Conservation (phyloP, 2,888 invertebrate genomes). For the Amblyjoppa proteus region DNA sequence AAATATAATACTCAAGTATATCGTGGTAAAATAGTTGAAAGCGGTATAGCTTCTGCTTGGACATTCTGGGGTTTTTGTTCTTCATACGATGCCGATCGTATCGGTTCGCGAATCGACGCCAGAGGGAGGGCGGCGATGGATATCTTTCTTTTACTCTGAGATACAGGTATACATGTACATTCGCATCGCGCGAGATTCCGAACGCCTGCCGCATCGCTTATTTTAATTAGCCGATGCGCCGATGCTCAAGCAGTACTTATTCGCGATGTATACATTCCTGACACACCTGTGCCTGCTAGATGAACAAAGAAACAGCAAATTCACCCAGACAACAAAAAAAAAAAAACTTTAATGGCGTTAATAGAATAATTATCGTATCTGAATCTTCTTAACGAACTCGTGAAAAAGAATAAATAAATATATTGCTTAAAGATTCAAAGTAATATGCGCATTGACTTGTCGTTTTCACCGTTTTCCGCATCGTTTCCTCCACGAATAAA, state of each 20-base stretch:
- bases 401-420: not conserved
- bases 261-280: conserved; percentile 17
- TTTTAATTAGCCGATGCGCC: conserved; percentile 49
- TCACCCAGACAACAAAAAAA: not conserved
- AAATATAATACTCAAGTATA: conserved; percentile 14
- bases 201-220: conserved; percentile 46
- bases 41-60: conserved; percentile 8
- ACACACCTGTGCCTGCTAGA: conserved; percentile 9
- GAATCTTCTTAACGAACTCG: not conserved
- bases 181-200: conserved; percentile 10
- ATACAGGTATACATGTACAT: conserved; percentile 24
- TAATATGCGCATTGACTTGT: no score
- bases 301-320: conserved; percentile 2
- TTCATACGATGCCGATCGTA: conserved; percentile 42
- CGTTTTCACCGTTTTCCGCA: not conserved
- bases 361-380: not conserved
- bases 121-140: conserved; percentile 14
- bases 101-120: conserved; percentile 57
- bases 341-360: not conserved
- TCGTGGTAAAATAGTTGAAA: not conserved
- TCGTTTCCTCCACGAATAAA: no score
- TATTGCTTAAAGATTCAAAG: not conserved
- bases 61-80: conserved; percentile 57
- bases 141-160: conserved; percentile 39
- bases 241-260: conserved; percentile 43